These are phyloP conservation scores for Drosophila mauritiana DNA, from an alignment of 1,140 invertebrate species.

Conservation along the genomic window DNA sequence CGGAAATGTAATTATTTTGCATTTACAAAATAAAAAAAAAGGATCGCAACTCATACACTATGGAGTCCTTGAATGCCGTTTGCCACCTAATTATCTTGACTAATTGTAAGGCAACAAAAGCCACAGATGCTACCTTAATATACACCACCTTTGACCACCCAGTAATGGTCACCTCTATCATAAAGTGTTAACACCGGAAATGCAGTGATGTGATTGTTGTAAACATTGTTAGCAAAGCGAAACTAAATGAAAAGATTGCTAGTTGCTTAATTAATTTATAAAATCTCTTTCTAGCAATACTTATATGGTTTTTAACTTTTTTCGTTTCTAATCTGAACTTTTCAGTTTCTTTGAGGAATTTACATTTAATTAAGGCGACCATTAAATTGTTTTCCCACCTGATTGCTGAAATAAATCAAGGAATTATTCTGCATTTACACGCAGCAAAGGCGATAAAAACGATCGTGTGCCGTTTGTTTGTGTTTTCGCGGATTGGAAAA, in stretches of 20 bases:
- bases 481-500: constrained; percentile 33
- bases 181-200: neutral
- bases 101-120: constrained; percentile 48
- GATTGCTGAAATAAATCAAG: constrained; percentile 9
- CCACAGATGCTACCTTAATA: constrained; percentile 4
- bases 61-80: constrained; percentile 36
- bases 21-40: constrained; percentile 47
- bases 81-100: constrained; percentile 54
- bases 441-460: constrained; percentile 47
- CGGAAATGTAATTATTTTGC: constrained; percentile 67
- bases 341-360: neutral
- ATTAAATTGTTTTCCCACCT: constrained; percentile 8
- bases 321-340: neutral
- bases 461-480: constrained; percentile 22
- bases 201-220: neutral
- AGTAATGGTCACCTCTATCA: constrained; percentile 13
- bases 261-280: neutral
- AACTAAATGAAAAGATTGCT: neutral
- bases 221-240: neutral
- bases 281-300: neutral
- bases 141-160: constrained; percentile 8
- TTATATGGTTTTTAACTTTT: neutral
- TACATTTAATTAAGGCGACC: no score
- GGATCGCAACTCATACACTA: constrained; percentile 8
- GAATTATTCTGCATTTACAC: constrained; percentile 37